Conservation (phyloP, 92 coral and sea anemone species). For the Pocillopora grandis region DNA sequence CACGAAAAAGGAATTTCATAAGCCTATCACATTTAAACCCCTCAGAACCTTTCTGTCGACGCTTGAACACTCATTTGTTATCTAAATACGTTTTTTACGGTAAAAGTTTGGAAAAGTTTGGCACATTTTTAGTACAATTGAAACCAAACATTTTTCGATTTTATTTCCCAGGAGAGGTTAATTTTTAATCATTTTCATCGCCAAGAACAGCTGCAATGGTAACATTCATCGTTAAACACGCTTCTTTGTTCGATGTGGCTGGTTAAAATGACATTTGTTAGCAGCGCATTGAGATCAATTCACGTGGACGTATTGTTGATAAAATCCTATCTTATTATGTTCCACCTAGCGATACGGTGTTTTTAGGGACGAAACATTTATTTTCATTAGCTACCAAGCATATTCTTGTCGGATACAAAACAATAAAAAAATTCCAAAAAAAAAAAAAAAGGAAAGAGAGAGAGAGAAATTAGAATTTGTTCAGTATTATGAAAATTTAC, state of each 20-base stretch:
- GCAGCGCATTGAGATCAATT: slow-evolving; percentile 1
- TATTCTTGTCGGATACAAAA: background rate
- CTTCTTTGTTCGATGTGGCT: background rate
- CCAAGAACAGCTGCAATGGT: slow-evolving; percentile 9
- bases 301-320: slow-evolving; percentile 7
- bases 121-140: background rate
- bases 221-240: background rate
- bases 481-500: slow-evolving; percentile 6
- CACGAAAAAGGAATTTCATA: background rate
- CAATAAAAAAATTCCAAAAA: background rate
- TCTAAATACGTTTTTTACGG: background rate
- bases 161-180: background rate
- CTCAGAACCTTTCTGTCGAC: background rate
- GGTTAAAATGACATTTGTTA: background rate
- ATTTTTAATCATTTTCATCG: background rate
- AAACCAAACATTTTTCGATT: no score
- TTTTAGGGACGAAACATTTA: background rate
- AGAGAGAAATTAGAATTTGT: background rate
- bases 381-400: background rate
- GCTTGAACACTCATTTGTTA: background rate
- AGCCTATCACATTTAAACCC: background rate
- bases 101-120: background rate
- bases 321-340: slow-evolving; percentile 1
- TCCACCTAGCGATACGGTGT: background rate
- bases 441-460: no score